Evolutionary conservation across 2,888 invertebrate genomes (phyloP).

Genomic region (Plagodis pulveraria): DNA sequence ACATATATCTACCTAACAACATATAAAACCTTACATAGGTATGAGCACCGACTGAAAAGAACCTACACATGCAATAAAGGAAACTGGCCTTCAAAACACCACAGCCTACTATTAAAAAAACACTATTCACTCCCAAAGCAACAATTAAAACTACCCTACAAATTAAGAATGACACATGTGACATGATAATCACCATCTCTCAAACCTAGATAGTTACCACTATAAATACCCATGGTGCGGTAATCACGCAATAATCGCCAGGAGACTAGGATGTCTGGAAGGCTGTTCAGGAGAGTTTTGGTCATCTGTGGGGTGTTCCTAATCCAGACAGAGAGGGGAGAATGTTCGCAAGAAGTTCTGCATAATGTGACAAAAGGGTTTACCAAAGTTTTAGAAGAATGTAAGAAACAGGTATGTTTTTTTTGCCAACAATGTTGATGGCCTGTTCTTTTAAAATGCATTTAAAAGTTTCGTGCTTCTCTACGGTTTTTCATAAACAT

Average conservation of each 20-base stretch:
- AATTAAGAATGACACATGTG: conserved; percentile 5
- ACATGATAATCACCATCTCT: neutral
- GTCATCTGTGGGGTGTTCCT: conserved; percentile 6
- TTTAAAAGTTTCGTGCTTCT: too few relatives aligned
- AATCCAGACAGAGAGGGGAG: neutral
- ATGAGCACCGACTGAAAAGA: too few relatives aligned
- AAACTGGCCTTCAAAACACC: neutral
- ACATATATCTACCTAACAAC: too few relatives aligned
- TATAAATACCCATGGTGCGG: conserved; percentile 7
- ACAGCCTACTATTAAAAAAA: conserved; percentile 1
- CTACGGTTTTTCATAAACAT: too few relatives aligned
- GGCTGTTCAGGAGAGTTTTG: conserved; percentile 6
- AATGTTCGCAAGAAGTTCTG: conserved; percentile 62
- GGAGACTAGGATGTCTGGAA: conserved; percentile 2
- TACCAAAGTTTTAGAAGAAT: conserved; percentile 54
- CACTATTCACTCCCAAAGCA: conserved; percentile 7
- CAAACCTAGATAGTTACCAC: neutral
- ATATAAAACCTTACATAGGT: too few relatives aligned
- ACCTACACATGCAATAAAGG: neutral
- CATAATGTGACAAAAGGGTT: conserved; percentile 63
- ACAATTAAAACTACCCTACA: conserved; percentile 11
- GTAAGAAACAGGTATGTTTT: conserved; percentile 63
- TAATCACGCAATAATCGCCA: conserved; percentile 1
- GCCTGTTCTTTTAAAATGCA: too few relatives aligned
- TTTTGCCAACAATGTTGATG: neutral